Percentiles rank a stretch among this genome's conserved stretches.
These are phyloP conservation scores for Penaeus monodon DNA, from an alignment of 2,888 invertebrate genomes.

Conservation along the genomic window DNA sequence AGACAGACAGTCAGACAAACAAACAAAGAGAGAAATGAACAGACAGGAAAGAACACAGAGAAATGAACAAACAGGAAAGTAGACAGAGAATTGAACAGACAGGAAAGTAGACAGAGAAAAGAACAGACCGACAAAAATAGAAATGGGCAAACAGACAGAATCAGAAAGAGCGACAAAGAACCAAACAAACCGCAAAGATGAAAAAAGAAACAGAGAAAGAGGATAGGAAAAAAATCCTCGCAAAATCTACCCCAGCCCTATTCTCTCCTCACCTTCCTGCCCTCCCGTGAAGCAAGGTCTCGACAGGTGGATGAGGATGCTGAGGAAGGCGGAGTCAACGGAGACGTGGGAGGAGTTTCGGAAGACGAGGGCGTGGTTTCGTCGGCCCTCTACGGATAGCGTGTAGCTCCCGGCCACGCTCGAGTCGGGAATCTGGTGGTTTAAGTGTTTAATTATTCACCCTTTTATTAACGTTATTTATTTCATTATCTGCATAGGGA, in stretches of 20 bases:
- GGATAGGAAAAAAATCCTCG: too few relatives aligned
- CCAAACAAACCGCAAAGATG: neutral
- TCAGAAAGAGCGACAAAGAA: neutral
- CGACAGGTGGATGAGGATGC: slow-evolving; percentile 39
- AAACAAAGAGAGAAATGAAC: neutral
- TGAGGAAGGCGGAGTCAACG: slow-evolving; percentile 39
- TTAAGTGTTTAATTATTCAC: too few relatives aligned
- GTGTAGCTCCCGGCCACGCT: slow-evolving; percentile 4
- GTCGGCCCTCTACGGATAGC: slow-evolving; percentile 27
- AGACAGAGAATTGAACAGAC: neutral
- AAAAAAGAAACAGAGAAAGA: neutral
- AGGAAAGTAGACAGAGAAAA: neutral
- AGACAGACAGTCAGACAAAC: neutral
- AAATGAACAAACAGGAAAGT: neutral
- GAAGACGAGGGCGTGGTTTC: slow-evolving; percentile 32
- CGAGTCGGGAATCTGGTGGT: slow-evolving; percentile 23
- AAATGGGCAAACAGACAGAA: neutral
- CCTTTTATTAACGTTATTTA: too few relatives aligned
- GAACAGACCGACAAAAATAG: neutral
- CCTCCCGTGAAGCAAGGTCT: slow-evolving; percentile 31
- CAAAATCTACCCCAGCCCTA: too few relatives aligned
- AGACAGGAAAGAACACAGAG: neutral
- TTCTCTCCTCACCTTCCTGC: slow-evolving; percentile 32
- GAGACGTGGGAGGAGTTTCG: slow-evolving; percentile 38
- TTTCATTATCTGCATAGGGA: too few relatives aligned